Conservation (phyloP, 2,113 vertebrate species). For the Ochotona princeps region DNA sequence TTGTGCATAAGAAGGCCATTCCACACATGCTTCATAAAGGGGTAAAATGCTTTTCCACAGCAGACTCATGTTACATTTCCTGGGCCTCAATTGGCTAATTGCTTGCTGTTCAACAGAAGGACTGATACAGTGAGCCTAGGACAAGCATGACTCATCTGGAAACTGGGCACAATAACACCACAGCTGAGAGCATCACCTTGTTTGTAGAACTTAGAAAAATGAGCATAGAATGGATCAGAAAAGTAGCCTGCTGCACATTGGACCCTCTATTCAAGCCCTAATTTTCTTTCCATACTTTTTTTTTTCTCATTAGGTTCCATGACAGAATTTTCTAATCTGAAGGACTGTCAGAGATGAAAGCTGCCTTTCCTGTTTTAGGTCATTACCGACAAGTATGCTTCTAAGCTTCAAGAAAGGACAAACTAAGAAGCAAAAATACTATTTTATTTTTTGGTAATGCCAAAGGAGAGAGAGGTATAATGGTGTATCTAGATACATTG, state of each 20-base stretch:
- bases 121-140: background rate
- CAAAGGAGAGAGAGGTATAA: too few species aligned
- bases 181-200: background rate
- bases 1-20: background rate
- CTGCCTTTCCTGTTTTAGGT: background rate
- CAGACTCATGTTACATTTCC: background rate
- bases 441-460: too few species aligned
- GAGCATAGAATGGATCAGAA: background rate
- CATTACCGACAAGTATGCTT: too few species aligned
- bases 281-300: too few species aligned
- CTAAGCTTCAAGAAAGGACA: too few species aligned
- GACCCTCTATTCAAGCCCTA: fast-evolving
- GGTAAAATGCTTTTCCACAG: background rate
- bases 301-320: too few species aligned
- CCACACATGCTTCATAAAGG: background rate
- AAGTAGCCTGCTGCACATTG: background rate
- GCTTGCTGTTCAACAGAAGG: background rate
- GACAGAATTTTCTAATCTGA: too few species aligned
- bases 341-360: background rate
- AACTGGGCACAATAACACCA: background rate
- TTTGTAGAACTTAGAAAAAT: background rate
- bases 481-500: too few species aligned
- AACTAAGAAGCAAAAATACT: too few species aligned
- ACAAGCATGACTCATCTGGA: background rate
- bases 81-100: background rate